Percentiles rank a stretch among this genome's conserved stretches.
phyloP scores from a whole-genome alignment of 2,888 invertebrate species.

The Agrochola lychnidis region DNA sequence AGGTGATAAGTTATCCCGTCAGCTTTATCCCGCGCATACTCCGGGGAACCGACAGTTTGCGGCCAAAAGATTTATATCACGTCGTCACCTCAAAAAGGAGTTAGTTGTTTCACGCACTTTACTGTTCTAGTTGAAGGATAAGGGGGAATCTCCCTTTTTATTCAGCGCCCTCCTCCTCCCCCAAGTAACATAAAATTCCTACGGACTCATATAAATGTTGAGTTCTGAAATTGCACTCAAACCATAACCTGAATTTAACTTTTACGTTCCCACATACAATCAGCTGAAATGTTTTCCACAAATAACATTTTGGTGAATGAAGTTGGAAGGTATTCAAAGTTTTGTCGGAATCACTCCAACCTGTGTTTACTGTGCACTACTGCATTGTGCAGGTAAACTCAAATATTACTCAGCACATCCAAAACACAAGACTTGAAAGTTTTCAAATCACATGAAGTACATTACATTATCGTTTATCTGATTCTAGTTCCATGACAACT shows the following conservation, averaged over 20 bases:
- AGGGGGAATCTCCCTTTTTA: neutral
- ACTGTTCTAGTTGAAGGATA: conserved; percentile 26
- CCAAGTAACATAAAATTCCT: conserved; percentile 45
- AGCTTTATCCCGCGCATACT: conserved; percentile 30
- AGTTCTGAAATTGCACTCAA: conserved; percentile 51
- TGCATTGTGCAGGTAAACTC: conserved; percentile 16
- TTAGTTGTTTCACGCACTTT: conserved; percentile 24
- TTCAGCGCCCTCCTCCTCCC: neutral
- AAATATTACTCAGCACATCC: neutral
- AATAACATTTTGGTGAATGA: conserved; percentile 33
- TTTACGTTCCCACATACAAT: conserved; percentile 42
- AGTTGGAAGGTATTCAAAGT: conserved; percentile 32
- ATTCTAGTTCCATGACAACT: neutral
- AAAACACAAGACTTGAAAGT: conserved; percentile 11
- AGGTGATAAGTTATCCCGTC: conserved; percentile 33
- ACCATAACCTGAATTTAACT: conserved; percentile 39
- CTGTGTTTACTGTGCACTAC: neutral
- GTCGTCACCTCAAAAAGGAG: conserved; percentile 23
- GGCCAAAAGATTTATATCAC: conserved; percentile 54
- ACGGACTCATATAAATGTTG: conserved; percentile 24
- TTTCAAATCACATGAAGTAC: conserved; percentile 16
- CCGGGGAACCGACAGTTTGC: conserved; percentile 22
- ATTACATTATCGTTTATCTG: neutral
- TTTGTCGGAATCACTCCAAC: conserved; percentile 20
- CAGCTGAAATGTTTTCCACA: conserved; percentile 45